phyloP scores from a whole-genome alignment of 1,140 invertebrate genomes.

The Pogonognathellus flavescens region DNA sequence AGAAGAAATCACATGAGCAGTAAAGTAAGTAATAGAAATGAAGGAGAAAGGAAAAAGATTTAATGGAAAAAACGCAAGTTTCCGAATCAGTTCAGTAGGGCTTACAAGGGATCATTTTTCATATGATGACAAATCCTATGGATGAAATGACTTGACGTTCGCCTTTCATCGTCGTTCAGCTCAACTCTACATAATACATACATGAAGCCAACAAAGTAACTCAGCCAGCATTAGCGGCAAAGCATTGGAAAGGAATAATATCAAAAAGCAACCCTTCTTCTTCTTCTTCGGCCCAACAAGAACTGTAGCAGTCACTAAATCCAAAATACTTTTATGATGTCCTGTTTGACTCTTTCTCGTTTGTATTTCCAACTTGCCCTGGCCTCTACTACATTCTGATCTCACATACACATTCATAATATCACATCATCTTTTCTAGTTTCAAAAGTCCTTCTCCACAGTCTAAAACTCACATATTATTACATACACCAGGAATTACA shows the following conservation, averaged over 20 bases:
- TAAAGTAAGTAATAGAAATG: slow-evolving; percentile 41
- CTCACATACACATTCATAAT: background rate
- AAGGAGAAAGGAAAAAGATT: slow-evolving; percentile 23
- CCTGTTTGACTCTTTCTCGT: slow-evolving; percentile 20
- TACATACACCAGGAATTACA: background rate
- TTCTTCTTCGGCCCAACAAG: too few species aligned
- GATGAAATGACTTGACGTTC: slow-evolving; percentile 55
- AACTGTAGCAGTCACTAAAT: background rate
- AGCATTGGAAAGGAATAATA: background rate
- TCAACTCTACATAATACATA: slow-evolving; percentile 30
- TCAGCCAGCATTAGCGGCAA: background rate
- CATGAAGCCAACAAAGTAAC: slow-evolving; percentile 29
- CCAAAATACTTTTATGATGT: slow-evolving; percentile 30
- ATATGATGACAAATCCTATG: slow-evolving; percentile 55
- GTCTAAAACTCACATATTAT: slow-evolving; percentile 2
- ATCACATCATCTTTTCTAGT: background rate
- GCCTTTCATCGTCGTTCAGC: slow-evolving; percentile 43
- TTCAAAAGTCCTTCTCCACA: background rate
- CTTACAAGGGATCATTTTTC: slow-evolving; percentile 53
- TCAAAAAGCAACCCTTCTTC: slow-evolving; percentile 30
- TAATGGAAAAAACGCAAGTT: slow-evolving; percentile 47
- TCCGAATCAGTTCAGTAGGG: slow-evolving; percentile 51
- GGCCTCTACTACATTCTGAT: background rate
- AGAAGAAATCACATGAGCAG: background rate
- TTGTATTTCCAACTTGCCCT: background rate